Evolutionary conservation across 2,797 vertebrate species (phyloP), one percentile per base, ranked within the genome.

Genomic region (Bradypodion ventrale): DNA sequence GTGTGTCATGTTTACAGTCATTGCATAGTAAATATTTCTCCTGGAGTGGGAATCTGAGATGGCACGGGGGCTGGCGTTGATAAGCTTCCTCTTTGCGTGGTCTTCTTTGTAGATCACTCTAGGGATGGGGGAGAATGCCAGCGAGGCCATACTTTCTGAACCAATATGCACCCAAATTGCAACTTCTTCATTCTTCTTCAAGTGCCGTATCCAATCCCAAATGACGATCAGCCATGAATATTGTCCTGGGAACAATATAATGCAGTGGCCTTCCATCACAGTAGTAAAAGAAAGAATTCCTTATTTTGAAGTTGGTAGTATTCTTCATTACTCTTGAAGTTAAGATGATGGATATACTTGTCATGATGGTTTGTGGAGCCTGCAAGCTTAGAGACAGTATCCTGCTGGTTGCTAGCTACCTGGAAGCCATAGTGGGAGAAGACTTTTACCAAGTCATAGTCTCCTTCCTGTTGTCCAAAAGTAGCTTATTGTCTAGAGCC

Each of bases 21-120:
- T 25, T 77, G 74, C 75, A 69, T 44, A 78, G 82, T 70, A 83
- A 77, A 83, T 83, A 83, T 83, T 85, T 76, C 56, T 82, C 29
- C 80, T 62, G 27, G 73, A 32, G 63, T 76, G 52, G 52, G 82
- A 76, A 82, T 49, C 16, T 12, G 74, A 76, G 79, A 72, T 42
- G 5, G 4, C 32, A 52, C 27, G 4, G 37, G 62, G 73, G 37
- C 25, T 42, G 25, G 76, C 69, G 62, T 49, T 62, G 49, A 21
- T 10, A 40, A 69, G 62, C 7, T 60, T 19, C 1, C 25, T 56
- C 29, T 60, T 32, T 62, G 62, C n/a, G 60, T 19, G 13, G n/a
- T 63, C 27, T 25, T 75, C 44, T 49, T 73, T 65, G 72, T 75
- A 69, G 40, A 60, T 56, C 70, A 40, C 49, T 59, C 32, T 37